Evolutionary conservation across 2,797 vertebrate species (phyloP), one percentile per base, ranked within the genome.

Genomic region (Mormyrops attenuatus): DNA sequence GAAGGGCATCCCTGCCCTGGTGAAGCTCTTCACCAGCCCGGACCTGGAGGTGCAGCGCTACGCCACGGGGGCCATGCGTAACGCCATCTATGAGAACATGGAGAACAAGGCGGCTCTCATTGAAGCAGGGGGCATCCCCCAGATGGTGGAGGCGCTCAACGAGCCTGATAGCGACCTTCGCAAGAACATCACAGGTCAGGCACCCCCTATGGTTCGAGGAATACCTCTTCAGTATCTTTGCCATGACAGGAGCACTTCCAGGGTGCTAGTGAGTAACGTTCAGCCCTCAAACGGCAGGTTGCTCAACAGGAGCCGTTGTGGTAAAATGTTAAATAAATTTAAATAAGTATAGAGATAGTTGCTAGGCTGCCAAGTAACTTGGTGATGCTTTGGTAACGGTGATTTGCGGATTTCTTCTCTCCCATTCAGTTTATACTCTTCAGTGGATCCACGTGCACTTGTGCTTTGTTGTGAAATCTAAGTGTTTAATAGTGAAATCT

Each of bases 111-210:
- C 95, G 89, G 94, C 94, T 0, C 95, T 99, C 90, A 97, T 99
- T 6, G 95, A 97, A 20, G 95, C 96, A 89, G 95, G 94, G 0
- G 98, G 98, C 88, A 97, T 99, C 92, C 93, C 95, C 0, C 93
- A 96, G 92, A 96, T 99, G 77, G 94, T 97, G 86, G 88, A 95
- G 11, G 97, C 97, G 0, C 95, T 99, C 7, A 94, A 93, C 0
- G 96, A 97, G 50, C 89, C 91, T 0, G 97, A 99, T 0, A 97
- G 98, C 0, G 98, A 99, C 92, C 96, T 99, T 3, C 95, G 92
- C 93, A 99, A 98, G 94, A 99, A 99, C 0, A 97, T 99, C 92
- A 99, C 98, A 52, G 98, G 98, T 99, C 89, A 73, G 90, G 88
- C 11, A 15, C 60, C 20, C 30, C 15, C 44, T 41, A 7, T 6